A percentile compares a stretch with the other conserved stretches of the same genome.
These are phyloP conservation scores for Eurois occulta DNA, from an alignment of 2,888 invertebrate species.

Conservation along the genomic window DNA sequence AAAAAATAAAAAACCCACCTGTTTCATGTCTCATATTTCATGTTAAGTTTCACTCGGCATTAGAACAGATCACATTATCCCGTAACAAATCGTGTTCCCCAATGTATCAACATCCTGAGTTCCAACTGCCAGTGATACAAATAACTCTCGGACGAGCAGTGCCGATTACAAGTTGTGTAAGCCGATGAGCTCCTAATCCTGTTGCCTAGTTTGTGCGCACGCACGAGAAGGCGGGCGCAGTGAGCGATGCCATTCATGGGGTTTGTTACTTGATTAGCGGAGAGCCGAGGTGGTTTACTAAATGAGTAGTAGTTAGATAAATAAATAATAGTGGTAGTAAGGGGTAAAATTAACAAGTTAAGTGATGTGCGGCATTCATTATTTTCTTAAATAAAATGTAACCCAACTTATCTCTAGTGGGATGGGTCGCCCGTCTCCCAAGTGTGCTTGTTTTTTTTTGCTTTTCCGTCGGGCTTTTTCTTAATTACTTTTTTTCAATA, in stretches of 20 bases:
- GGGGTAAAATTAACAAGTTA: neutral
- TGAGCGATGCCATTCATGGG: slow-evolving; percentile 33
- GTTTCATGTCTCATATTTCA: neutral
- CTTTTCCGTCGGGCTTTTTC: neutral
- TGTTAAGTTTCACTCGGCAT: neutral
- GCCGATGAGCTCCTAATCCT: slow-evolving; percentile 58
- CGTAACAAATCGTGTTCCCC: neutral
- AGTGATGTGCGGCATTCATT: neutral
- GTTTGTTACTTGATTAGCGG: slow-evolving; percentile 24
- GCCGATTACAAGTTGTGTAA: slow-evolving; percentile 63
- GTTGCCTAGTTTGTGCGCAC: slow-evolving; percentile 59
- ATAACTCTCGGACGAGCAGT: slow-evolving; percentile 42
- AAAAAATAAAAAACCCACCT: too few species aligned
- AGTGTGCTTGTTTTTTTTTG: neutral
- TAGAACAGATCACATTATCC: neutral
- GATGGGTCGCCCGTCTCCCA: neutral
- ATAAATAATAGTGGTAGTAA: too few species aligned
- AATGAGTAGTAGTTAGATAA: neutral
- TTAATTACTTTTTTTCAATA: neutral
- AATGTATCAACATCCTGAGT: slow-evolving; percentile 25
- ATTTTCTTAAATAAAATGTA: neutral
- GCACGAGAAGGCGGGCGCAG: slow-evolving; percentile 23
- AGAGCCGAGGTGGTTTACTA: slow-evolving; percentile 2
- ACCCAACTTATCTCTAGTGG: neutral
- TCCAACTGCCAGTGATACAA: slow-evolving; percentile 41